Conservation (phyloP, 2,113 vertebrate species). For the Eretmochelys imbricata region DNA sequence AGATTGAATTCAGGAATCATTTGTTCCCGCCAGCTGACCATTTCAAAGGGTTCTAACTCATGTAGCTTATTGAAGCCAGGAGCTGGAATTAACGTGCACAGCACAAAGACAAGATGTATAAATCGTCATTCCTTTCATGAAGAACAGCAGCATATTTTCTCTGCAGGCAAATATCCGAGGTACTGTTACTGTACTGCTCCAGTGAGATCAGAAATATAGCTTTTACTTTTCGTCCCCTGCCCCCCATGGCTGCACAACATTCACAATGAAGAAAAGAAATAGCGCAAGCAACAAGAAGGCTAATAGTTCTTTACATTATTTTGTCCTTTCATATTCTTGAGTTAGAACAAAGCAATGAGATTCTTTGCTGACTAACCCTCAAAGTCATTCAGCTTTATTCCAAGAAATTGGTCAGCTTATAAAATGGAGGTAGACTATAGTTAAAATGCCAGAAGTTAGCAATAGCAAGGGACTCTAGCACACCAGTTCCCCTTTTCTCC, state of each 20-base stretch:
- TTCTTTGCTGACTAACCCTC: not conserved
- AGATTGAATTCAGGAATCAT: conserved; percentile 54
- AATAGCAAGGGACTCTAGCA: not conserved
- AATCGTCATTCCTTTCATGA: conserved; percentile 51
- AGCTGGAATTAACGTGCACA: conserved; percentile 18
- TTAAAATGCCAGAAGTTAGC: not conserved
- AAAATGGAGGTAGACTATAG: not conserved
- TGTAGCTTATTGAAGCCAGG: conserved; percentile 36
- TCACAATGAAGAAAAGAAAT: conserved; percentile 20
- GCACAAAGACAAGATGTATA: conserved; percentile 47
- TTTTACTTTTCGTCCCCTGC: conserved; percentile 1
- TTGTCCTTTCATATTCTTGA: not conserved
- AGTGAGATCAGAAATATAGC: conserved; percentile 16
- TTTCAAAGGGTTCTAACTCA: conserved; percentile 41
- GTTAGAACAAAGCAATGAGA: not conserved
- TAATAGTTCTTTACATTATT: not conserved
- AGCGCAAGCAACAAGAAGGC: not conserved
- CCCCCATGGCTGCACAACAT: not conserved
- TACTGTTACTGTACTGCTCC: not conserved
- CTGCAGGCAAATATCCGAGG: conserved; percentile 7
- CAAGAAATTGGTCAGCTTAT: not conserved
- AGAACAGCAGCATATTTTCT: conserved; percentile 51
- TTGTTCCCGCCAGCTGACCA: conserved; percentile 49
- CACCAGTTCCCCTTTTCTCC: not conserved
- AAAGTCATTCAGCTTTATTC: not conserved